Evolutionary conservation across 2,888 invertebrate species (phyloP).

Genomic region (Allophyes oxyacanthae): DNA sequence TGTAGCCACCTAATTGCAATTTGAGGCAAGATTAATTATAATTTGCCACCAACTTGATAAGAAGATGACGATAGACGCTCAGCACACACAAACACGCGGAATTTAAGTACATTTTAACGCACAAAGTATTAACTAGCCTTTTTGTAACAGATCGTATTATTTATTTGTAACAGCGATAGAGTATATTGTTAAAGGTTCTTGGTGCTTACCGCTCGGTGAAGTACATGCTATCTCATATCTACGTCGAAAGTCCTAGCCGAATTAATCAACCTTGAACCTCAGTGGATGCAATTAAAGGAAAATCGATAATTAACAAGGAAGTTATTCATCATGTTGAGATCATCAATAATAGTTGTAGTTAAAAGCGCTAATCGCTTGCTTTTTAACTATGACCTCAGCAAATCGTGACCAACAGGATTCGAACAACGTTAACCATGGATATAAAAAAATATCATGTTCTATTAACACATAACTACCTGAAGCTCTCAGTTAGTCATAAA

Average conservation of each 20-base stretch:
- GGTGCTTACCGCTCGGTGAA: too few relatives aligned
- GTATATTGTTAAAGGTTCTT: too few relatives aligned
- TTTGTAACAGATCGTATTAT: too few relatives aligned
- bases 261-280: conserved; percentile 10
- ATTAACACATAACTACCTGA: not conserved
- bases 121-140: too few relatives aligned
- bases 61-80: too few relatives aligned
- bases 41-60: too few relatives aligned
- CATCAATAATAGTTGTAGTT: conserved; percentile 60
- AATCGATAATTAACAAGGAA: conserved; percentile 48
- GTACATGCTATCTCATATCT: not conserved
- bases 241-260: not conserved
- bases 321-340: conserved; percentile 62
- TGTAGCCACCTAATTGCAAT: not conserved
- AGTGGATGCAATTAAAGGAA: conserved; percentile 29
- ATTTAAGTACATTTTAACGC: too few relatives aligned
- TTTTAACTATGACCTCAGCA: conserved; percentile 59
- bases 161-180: too few relatives aligned
- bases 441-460: conserved; percentile 17
- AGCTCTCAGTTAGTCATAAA: too few relatives aligned
- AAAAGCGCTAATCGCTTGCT: conserved; percentile 38
- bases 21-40: too few relatives aligned
- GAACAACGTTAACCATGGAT: conserved; percentile 17
- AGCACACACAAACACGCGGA: too few relatives aligned
- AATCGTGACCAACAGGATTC: conserved; percentile 59